A percentile compares a stretch with the other conserved stretches of the same genome.
These are phyloP conservation scores for Steatornis caripensis DNA, from an alignment of 2,113 vertebrate species.

Conservation along the genomic window DNA sequence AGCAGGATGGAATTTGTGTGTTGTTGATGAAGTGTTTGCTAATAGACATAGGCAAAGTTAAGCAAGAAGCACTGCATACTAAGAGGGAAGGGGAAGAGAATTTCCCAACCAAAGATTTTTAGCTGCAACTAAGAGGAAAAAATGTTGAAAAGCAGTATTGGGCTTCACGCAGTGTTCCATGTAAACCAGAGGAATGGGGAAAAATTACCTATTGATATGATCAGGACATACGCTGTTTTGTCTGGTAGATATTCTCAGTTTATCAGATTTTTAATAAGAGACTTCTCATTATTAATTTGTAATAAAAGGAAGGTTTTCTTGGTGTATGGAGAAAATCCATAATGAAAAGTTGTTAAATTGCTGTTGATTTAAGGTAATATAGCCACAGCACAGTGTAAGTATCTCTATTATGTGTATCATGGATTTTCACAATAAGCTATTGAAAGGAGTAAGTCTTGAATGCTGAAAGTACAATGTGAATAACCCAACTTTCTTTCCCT, in stretches of 20 bases:
- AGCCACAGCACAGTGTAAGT: neutral
- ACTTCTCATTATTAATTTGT: neutral
- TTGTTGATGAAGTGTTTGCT: neutral
- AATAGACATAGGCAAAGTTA: neutral
- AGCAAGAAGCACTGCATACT: neutral
- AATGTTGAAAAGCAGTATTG: neutral
- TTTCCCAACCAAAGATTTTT: no score
- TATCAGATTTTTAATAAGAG: neutral
- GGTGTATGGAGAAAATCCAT: neutral
- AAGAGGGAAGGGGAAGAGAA: no score
- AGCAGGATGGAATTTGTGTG: neutral
- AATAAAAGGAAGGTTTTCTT: neutral
- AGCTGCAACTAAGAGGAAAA: neutral
- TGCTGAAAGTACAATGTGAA: neutral
- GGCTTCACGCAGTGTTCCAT: neutral
- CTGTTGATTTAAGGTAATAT: neutral
- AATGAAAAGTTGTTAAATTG: neutral
- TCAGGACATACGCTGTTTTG: neutral
- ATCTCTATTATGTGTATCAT: neutral
- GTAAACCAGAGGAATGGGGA: neutral
- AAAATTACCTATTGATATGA: neutral
- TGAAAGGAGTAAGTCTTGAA: neutral
- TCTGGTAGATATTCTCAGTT: neutral
- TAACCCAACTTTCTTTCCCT: neutral
- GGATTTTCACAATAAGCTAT: neutral